Evolutionary conservation across 1,140 invertebrate species (phyloP).

Genomic region (Patella vulgata): DNA sequence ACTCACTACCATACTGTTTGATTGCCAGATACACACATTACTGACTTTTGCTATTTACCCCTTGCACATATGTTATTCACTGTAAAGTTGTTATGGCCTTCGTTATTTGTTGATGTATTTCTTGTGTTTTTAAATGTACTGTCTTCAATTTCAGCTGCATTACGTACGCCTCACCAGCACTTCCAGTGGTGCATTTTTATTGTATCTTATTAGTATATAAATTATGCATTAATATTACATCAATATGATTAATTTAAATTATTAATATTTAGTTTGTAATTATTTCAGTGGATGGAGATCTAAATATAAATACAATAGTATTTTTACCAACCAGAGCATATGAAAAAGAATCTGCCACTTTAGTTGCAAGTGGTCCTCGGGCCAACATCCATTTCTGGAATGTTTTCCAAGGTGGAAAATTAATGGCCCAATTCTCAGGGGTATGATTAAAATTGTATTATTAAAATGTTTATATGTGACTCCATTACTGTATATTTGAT

Average conservation of each 20-base stretch:
- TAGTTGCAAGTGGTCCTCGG: slow-evolving; percentile 63
- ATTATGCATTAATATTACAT: no score
- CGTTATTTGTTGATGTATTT: not conserved
- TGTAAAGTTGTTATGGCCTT: no score
- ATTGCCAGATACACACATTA: no score
- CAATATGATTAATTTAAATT: no score
- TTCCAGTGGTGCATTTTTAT: not conserved
- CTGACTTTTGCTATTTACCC: no score
- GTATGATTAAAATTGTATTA: slow-evolving; percentile 39
- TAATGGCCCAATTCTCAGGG: slow-evolving; percentile 61
- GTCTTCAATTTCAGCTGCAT: not conserved
- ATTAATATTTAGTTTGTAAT: no score
- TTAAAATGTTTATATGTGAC: no score
- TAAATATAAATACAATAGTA: slow-evolving; percentile 60
- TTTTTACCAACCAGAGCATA: slow-evolving; percentile 57
- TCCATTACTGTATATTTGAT: no score
- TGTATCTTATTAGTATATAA: no score
- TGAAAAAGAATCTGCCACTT: slow-evolving; percentile 58
- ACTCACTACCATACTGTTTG: no score
- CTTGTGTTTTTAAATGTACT: no score
- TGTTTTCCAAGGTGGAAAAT: slow-evolving; percentile 60
- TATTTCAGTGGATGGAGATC: slow-evolving; percentile 65
- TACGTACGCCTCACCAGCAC: not conserved
- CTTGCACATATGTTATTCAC: no score
- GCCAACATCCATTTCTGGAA: slow-evolving; percentile 67